Percentiles rank a stretch among this genome's conserved stretches.
Conservation (phyloP, 2,113 vertebrate genomes). For the Pachypanchax playfairii region DNA sequence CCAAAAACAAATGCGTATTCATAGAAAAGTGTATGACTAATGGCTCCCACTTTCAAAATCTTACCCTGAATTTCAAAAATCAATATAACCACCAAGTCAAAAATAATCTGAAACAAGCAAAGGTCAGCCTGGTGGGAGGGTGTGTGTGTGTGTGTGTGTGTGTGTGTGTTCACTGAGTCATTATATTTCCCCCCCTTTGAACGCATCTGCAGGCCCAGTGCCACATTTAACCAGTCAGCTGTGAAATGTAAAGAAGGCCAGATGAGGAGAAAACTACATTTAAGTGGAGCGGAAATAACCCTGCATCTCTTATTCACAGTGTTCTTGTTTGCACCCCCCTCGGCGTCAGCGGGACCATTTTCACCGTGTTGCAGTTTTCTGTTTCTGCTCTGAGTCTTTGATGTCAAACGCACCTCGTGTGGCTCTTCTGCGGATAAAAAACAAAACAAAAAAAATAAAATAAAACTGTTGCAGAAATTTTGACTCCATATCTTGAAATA, state of each 20-base stretch:
- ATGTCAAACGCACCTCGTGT: constrained; percentile 46
- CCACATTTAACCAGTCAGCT: constrained; percentile 73
- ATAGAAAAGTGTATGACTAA: constrained; percentile 4
- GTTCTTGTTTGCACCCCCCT: constrained; percentile 24
- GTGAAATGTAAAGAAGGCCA: constrained; percentile 67
- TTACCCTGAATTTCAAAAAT: constrained; percentile 2
- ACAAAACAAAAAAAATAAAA: constrained; percentile 62
- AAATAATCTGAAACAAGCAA: constrained; percentile 20
- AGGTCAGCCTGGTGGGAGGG: constrained; percentile 21
- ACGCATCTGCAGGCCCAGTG: constrained; percentile 46
- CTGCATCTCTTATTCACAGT: constrained; percentile 41
- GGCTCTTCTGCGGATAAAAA: constrained; percentile 40
- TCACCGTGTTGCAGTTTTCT: constrained; percentile 42
- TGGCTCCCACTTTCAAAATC: constrained; percentile 10
- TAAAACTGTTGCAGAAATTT: constrained; percentile 39
- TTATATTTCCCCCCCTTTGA: constrained; percentile 27
- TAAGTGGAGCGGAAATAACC: constrained; percentile 62
- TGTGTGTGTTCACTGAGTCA: constrained; percentile 3
- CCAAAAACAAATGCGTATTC: constrained; percentile 26
- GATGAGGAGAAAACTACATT: constrained; percentile 57
- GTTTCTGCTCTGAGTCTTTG: constrained; percentile 48
- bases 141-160: constrained; percentile 2
- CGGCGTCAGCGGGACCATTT: constrained; percentile 22
- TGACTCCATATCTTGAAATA: constrained; percentile 58
- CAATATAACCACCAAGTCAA: neutral